A percentile compares a stretch with the other conserved stretches of the same genome.
These are phyloP conservation scores for Lacerta viridis DNA, from an alignment of 2,797 vertebrate genomes.

Conservation along the genomic window DNA sequence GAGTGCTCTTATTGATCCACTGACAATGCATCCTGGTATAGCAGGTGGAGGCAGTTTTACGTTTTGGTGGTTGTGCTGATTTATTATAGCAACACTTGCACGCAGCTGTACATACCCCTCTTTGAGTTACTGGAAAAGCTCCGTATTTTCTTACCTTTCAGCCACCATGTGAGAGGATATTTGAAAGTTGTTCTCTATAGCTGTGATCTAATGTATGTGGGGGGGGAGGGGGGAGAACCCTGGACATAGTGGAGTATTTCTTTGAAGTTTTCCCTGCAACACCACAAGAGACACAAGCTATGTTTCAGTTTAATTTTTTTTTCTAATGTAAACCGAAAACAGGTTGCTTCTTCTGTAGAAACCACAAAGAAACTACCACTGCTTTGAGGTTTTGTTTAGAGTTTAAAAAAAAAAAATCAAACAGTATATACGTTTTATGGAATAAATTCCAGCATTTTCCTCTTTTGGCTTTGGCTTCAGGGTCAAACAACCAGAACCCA, in stretches of 20 bases:
- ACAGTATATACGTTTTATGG: too few species aligned
- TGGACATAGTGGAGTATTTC: neutral
- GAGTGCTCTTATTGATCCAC: neutral
- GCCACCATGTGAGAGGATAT: neutral
- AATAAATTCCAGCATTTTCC: neutral
- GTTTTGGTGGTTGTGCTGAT: neutral
- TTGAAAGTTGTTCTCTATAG: too few species aligned
- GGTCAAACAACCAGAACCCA: neutral
- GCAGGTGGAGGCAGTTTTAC: neutral
- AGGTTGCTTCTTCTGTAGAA: neutral
- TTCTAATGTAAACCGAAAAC: neutral
- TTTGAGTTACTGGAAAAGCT: neutral
- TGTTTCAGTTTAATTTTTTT: neutral
- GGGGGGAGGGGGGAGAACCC: neutral
- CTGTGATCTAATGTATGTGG: neutral
- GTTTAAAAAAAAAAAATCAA: too few species aligned
- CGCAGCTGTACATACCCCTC: neutral
- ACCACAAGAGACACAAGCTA: neutral
- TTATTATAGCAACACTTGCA: neutral
- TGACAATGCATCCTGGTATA: neutral
- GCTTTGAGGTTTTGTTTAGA: too few species aligned
- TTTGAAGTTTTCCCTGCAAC: neutral
- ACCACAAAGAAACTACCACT: neutral
- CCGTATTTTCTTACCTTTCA: neutral
- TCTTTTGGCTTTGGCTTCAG: neutral